Evolutionary conservation across 2,797 vertebrate genomes (phyloP).

Genomic region (Heliangelus exortis): DNA sequence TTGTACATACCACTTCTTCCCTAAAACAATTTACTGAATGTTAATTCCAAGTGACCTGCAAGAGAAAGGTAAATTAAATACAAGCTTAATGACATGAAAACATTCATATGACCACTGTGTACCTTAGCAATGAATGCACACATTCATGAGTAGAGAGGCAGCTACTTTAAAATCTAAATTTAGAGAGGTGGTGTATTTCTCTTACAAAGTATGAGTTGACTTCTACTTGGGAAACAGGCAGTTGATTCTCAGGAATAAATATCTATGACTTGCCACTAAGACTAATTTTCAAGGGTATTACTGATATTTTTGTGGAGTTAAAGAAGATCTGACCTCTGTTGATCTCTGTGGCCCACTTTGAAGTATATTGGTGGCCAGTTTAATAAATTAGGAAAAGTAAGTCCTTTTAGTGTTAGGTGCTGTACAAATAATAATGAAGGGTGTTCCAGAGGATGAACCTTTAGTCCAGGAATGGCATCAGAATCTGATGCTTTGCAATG

Average conservation of each 20-base stretch:
- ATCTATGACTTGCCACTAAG: not conserved
- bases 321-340: slow-evolving; percentile 43
- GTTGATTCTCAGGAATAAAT: slow-evolving; percentile 22
- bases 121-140: slow-evolving; percentile 17
- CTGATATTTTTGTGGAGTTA: not conserved
- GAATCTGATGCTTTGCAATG: not conserved
- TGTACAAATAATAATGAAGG: slow-evolving; percentile 31
- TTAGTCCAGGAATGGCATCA: slow-evolving; percentile 11
- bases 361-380: slow-evolving; percentile 19
- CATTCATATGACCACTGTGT: not conserved
- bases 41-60: slow-evolving; percentile 28
- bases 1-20: not conserved
- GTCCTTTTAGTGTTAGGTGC: not conserved
- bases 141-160: slow-evolving; percentile 16
- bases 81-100: not conserved
- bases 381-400: not conserved
- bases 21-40: slow-evolving; percentile 14
- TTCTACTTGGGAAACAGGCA: slow-evolving; percentile 8
- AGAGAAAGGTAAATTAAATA: slow-evolving; percentile 17
- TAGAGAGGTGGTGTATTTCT: slow-evolving; percentile 1
- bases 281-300: slow-evolving; percentile 16
- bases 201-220: slow-evolving; percentile 8
- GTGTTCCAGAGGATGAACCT: not conserved
- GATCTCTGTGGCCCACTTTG: slow-evolving; percentile 43
- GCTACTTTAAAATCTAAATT: slow-evolving; percentile 24